A percentile compares a stretch with the other conserved stretches of the same genome.
These are phyloP conservation scores for Colletes collaris DNA, from an alignment of 2,888 invertebrate species.

Conservation along the genomic window DNA sequence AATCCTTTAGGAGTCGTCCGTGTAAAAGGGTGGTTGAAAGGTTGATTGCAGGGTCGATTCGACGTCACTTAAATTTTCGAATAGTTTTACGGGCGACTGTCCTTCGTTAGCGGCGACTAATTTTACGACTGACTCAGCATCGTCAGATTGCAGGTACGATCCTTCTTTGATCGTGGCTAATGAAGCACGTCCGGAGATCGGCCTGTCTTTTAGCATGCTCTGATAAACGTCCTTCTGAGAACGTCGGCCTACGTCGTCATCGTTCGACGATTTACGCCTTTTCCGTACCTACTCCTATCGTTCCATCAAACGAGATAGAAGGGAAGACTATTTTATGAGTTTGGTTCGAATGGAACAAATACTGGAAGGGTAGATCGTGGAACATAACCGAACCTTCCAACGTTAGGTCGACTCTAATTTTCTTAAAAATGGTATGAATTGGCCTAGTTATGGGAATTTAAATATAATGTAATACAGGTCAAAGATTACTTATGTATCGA, in stretches of 20 bases:
- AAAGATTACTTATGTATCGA: neutral
- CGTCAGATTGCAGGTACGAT: constrained; percentile 45
- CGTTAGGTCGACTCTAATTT: no score
- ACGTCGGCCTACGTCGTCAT: constrained; percentile 48
- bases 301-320: constrained; percentile 23
- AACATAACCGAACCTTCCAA: no score
- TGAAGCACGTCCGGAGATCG: constrained; percentile 66
- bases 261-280: constrained; percentile 44
- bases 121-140: constrained; percentile 62
- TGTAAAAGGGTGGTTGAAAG: constrained; percentile 11
- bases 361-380: neutral
- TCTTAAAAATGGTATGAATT: no score
- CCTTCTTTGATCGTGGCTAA: constrained; percentile 59
- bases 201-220: constrained; percentile 68
- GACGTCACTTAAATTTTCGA: constrained; percentile 37
- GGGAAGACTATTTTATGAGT: neutral
- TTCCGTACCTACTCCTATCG: constrained; percentile 42
- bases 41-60: constrained; percentile 32
- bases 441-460: no score
- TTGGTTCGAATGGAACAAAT: neutral
- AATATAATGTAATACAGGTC: no score
- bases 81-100: constrained; percentile 45
- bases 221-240: constrained; percentile 67
- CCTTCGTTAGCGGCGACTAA: constrained; percentile 58
- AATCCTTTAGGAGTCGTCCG: neutral